Conservation (phyloP, 2,888 invertebrate genomes). For the Lapara coniferarum region DNA sequence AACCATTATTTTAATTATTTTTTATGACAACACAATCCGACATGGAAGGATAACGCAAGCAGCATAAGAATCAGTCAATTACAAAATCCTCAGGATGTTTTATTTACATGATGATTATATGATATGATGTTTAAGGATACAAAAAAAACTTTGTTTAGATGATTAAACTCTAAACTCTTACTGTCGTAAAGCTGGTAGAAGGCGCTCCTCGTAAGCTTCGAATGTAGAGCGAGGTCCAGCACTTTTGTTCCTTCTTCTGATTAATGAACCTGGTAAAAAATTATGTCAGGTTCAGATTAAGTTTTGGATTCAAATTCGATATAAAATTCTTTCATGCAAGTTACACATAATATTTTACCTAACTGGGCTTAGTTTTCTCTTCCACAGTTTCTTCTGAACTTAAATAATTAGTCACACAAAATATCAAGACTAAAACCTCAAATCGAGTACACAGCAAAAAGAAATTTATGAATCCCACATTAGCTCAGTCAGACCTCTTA, state of each 20-base stretch:
- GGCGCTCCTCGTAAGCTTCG: slow-evolving; percentile 94
- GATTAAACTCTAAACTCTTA: slow-evolving; percentile 67
- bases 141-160: too few relatives aligned
- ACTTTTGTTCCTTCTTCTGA: slow-evolving; percentile 86
- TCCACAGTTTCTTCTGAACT: too few relatives aligned
- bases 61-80: too few relatives aligned
- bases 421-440: neutral
- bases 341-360: too few relatives aligned
- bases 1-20: too few relatives aligned
- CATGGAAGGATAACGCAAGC: too few relatives aligned
- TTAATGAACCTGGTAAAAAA: slow-evolving; percentile 74
- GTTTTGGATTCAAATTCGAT: neutral
- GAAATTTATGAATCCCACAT: neutral
- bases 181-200: slow-evolving; percentile 93
- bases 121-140: too few relatives aligned
- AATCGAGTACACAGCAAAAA: neutral
- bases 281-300: neutral
- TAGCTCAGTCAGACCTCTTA: neutral
- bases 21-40: too few relatives aligned
- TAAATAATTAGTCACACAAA: neutral
- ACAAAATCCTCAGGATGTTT: too few relatives aligned
- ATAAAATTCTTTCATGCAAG: too few relatives aligned
- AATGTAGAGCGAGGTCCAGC: slow-evolving; percentile 88
- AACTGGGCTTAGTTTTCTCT: neutral
- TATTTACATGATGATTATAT: too few relatives aligned